Base-by-base conservation (phyloP, 2,888 invertebrate species). In the Stenolophus ochropezus region DNA sequence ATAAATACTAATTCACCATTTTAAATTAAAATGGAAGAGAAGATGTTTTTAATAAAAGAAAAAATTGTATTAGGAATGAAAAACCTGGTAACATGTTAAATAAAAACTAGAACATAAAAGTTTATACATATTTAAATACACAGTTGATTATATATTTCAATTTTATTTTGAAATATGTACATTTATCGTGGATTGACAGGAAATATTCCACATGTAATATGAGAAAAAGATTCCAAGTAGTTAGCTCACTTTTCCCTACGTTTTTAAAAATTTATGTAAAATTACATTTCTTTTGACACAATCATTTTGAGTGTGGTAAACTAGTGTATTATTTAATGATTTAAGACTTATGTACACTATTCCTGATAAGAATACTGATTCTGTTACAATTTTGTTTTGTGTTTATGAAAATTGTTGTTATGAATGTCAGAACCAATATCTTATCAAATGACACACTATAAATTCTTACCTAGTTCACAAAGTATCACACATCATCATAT, bases 141-240 rank as follows among this genome's bases (percentile, higher is more conserved):
- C n/a, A n/a, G n/a, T n/a, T n/a, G n/a, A n/a, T n/a, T n/a, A n/a
- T n/a, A n/a, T n/a, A n/a, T n/a, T n/a, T n/a, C n/a, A n/a, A 78
- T 61, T 65, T 78, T 61, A 42, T 78, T 61, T 56, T 21, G 78
- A 65, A 78, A 78, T 78, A 78, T 78, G 65, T 78, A 78, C 78
- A 78, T 77, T 27, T n/a, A 77, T 42, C 21, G 61, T 65, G 65
- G 42, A 42, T 58, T 65, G 49, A 78, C 21, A 61, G 61, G 20
- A 47, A 76, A 65, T 61, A 61, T 18, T 78, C 42, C 78, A 78
- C 49, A 65, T 20, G 56, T 49, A 65, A 76, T 78, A 47, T 78
- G 78, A 78, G 65, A 58, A 33, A 76, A 76, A 65, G 65, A 78
- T 25, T 78, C 78, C 61, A 47, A 33, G 58, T 53, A 33, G n/a